Conservation (phyloP, 2,797 vertebrate species). For the Tenualosa thibaudeaui region DNA sequence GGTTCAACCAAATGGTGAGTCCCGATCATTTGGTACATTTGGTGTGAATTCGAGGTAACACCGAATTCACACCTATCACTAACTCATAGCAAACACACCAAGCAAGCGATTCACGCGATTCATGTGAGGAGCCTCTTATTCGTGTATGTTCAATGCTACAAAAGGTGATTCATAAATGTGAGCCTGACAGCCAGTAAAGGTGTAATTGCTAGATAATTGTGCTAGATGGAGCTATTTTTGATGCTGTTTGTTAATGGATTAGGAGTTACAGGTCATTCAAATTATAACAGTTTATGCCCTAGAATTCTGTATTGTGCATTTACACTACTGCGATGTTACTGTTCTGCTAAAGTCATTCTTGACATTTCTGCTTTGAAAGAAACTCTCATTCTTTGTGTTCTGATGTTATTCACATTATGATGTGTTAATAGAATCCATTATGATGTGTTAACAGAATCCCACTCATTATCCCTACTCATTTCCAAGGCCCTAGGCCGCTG, state of each 20-base stretch:
- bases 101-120: conserved; percentile 37
- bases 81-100: not conserved
- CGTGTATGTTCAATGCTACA: not conserved
- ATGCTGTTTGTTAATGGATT: conserved; percentile 55
- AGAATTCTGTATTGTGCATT: not conserved
- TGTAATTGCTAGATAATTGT: conserved; percentile 68
- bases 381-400: too few relatives aligned
- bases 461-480: not conserved
- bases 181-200: conserved; percentile 4
- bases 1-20: conserved; percentile 75
- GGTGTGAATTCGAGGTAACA: too few relatives aligned
- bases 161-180: not conserved
- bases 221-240: conserved; percentile 82
- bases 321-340: not conserved
- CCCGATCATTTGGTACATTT: too few relatives aligned
- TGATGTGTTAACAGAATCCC: not conserved
- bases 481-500: conserved; percentile 41
- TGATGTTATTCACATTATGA: not conserved
- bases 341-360: conserved; percentile 4
- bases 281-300: not conserved
- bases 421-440: not conserved
- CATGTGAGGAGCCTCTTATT: not conserved
- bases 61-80: conserved; percentile 33
- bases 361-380: conserved; percentile 29
- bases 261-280: not conserved